Conservation (phyloP, 2,888 invertebrate genomes). For the Argyresthia goedartella region DNA sequence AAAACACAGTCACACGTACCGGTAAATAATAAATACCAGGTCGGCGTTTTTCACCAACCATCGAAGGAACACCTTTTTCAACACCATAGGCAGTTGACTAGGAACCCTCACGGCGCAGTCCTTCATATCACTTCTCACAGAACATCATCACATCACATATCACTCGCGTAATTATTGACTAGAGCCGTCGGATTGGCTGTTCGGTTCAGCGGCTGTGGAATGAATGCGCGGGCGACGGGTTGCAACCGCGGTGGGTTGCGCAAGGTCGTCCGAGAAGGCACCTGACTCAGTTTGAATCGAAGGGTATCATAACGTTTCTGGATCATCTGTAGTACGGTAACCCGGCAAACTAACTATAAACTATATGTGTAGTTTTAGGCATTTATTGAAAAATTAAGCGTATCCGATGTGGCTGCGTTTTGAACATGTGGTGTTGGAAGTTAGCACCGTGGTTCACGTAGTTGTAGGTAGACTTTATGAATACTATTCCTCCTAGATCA, state of each 20-base stretch:
- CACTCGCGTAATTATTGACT: background rate
- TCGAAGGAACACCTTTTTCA: constrained; percentile 70
- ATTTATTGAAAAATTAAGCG: too few species aligned
- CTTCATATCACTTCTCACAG: constrained; percentile 48
- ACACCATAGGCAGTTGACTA: constrained; percentile 45
- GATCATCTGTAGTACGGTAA: too few species aligned
- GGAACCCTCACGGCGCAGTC: constrained; percentile 31
- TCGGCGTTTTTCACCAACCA: constrained; percentile 76
- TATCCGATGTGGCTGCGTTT: too few species aligned
- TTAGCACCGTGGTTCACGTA: too few species aligned
- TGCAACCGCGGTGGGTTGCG: constrained; percentile 24
- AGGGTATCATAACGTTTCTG: too few species aligned
- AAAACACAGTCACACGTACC: constrained; percentile 52
- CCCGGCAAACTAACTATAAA: too few species aligned
- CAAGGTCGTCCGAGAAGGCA: constrained; percentile 12
- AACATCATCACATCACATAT: constrained; percentile 1
- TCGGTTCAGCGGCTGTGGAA: background rate
- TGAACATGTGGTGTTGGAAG: too few species aligned
- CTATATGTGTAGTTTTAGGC: too few species aligned
- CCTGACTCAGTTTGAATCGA: background rate
- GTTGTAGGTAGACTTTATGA: too few species aligned
- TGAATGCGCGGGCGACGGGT: constrained; percentile 15
- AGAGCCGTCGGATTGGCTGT: constrained; percentile 18
- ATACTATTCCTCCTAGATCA: too few species aligned
- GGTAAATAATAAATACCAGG: constrained; percentile 72